Percentiles rank a stretch among this genome's conserved stretches.
phyloP scores from a whole-genome alignment of 1,140 invertebrate species.

The Melitaea cinxia region DNA sequence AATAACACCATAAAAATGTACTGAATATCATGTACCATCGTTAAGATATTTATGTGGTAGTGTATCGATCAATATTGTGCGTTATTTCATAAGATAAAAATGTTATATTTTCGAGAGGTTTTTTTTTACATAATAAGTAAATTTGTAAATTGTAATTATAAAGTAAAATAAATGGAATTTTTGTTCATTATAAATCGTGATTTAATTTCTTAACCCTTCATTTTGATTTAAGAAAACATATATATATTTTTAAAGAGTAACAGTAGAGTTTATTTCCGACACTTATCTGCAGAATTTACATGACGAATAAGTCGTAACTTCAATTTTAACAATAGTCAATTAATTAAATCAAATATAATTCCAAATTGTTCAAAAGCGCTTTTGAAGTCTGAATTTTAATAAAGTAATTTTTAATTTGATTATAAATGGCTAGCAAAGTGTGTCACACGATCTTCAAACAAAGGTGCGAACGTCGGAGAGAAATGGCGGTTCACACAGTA shows the following conservation, averaged over 20 bases:
- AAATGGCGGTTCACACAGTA: slow-evolving; percentile 56
- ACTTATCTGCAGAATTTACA: too few species aligned
- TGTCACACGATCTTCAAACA: slow-evolving; percentile 62
- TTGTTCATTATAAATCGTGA: slow-evolving; percentile 65
- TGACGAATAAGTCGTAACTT: too few species aligned
- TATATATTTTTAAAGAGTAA: too few species aligned
- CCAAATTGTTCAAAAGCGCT: too few species aligned
- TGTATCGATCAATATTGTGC: slow-evolving; percentile 29
- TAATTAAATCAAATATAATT: too few species aligned
- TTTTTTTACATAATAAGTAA: slow-evolving; percentile 63
- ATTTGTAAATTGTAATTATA: slow-evolving; percentile 81
- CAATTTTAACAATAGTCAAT: too few species aligned
- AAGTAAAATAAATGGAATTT: slow-evolving; percentile 80
- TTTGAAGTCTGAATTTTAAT: too few species aligned
- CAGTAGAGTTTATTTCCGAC: too few species aligned
- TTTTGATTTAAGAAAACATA: too few species aligned
- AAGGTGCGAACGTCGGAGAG: slow-evolving; percentile 61
- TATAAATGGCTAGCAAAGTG: slow-evolving; percentile 30
- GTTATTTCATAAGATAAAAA: slow-evolving; percentile 51
- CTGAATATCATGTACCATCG: background rate
- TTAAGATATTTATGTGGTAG: slow-evolving; percentile 29
- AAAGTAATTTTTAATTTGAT: too few species aligned
- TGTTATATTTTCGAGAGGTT: slow-evolving; percentile 74
- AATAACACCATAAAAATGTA: slow-evolving; percentile 3
- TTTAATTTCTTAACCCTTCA: background rate